Base-by-base conservation (phyloP, 2,113 vertebrate genomes). In the Tor tambroides region DNA sequence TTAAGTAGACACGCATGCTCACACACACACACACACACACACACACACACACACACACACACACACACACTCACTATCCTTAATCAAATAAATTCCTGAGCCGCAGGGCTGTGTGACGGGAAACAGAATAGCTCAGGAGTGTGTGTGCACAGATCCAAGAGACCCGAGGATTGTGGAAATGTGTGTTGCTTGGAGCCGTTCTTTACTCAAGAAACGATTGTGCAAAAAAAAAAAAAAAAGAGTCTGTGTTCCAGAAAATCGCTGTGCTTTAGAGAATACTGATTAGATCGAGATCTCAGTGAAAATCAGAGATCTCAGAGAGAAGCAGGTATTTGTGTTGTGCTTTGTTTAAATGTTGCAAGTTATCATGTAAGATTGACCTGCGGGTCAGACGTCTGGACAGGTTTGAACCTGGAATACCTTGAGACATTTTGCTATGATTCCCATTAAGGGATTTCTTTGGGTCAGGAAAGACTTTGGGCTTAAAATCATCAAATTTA, bases 31-130 rank as follows among this genome's bases (percentile, higher is more conserved):
- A 21, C 21, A n/a, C 61, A 77, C 86, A 71, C 38, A 9, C 51
- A 80, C 28, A 7, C 71, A 38, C 51, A 32, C 65, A 30, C 28
- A 56, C 19, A 6, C 1, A 5, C 51, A 35, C 65, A 81, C 41
- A 10, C 69, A 80, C 79, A 87, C 80, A 78, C 63, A 17, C 38
- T 8, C 35, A 63, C 83, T 21, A 78, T 43, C 51, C 69, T 69
- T 91, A 76, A 61, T 79, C 19, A 61, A 35, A 75, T 76, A 84
- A 72, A 82, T 76, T 83, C 88, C 85, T 85, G 35, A 17, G 79
- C 54, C 63, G 41, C 65, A 85, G 23, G 86, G 15, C 43, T 83
- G 12, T 83, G 86, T 88, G 76, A 88, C 77, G 54, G 67, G 76
- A 80, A 85, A 88, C 67, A 46, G 15, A 81, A 88, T 85, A 88